Conservation (phyloP, 2,888 invertebrate species). For the Pseudococcus jackbeardsleyi region DNA sequence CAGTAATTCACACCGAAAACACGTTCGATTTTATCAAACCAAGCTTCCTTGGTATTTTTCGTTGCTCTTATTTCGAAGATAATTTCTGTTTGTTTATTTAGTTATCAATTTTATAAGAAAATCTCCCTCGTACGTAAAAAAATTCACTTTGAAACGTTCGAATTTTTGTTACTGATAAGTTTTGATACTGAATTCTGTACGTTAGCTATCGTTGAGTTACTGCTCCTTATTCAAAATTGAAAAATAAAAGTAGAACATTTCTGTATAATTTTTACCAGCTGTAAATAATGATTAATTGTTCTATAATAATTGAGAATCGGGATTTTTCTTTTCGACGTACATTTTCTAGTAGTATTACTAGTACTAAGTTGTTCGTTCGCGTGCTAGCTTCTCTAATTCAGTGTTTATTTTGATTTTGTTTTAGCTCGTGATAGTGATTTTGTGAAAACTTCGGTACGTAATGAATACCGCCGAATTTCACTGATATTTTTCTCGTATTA, state of each 20-base stretch:
- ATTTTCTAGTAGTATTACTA: not conserved
- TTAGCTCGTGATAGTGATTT: not conserved
- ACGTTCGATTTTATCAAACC: not conserved
- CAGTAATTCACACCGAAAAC: not conserved
- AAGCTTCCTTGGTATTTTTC: not conserved
- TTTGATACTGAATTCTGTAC: too few species aligned
- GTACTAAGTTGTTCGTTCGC: not conserved
- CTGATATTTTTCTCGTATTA: not conserved
- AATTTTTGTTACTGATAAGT: too few species aligned
- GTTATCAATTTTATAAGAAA: not conserved
- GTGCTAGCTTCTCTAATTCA: not conserved
- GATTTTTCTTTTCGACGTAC: not conserved
- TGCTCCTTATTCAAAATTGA: not conserved
- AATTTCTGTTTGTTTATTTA: not conserved
- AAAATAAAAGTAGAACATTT: not conserved
- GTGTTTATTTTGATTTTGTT: not conserved
- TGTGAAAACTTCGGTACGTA: constrained; percentile 6
- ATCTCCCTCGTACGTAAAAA: not conserved
- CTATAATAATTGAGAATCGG: not conserved
- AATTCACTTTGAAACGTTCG: not conserved
- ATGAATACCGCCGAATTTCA: not conserved
- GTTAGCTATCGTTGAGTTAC: not conserved
- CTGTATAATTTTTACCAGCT: constrained; percentile 1
- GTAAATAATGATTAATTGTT: not conserved
- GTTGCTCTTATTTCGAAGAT: not conserved